Evolutionary conservation across 2,113 vertebrate species (phyloP), one percentile per base, ranked within the genome.

Genomic region (Megaptera novaeangliae): DNA sequence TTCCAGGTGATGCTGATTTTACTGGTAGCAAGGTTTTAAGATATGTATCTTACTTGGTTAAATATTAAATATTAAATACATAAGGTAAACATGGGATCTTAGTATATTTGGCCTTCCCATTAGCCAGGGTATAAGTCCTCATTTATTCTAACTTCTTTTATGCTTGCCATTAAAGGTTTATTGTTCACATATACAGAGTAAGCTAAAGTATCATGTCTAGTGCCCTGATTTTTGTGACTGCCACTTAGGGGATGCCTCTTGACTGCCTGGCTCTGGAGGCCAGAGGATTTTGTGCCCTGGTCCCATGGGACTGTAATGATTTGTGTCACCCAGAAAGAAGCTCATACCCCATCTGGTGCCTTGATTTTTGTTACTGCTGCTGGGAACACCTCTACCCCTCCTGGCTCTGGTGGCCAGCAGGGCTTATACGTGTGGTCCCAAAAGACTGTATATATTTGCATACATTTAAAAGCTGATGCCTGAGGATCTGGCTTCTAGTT

Each of bases 91-190:
- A 72, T 31, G 36, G 55, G 31, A 72, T 6, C 80, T 92, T 44
- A 81, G 71, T 81, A 87, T 18, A 81, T 64, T 31, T 92, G 57
- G 23, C 23, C 23, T 64, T 87, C 74, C 64, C 23, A 23, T 55
- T 52, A 80, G 63, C 64, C 44, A 91, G 64, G 25, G 31, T 80
- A n/a, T 31, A 64, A 95, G n/a, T 63, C 57, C 21, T 64, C 25
- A 64, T 72, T 87, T 92, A 72, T 87, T 95, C 36, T 72, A 87
- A 92, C 46, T 87, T 92, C 27, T 91, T 80, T 46, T 41, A n/a
- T 46, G 25, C 46, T 64, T 64, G 63, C 72, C 74, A 55, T 44
- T 92, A 52, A 69, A 72, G 25, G 63, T 92, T 80, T 92, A 49
- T 61, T 87, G 31, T 55, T 71, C 82, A 87, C 15, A 29, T 14